Evolutionary conservation across 64 coral and sea anemone genomes (phyloP), one percentile per base, ranked within the genome.

Genomic region (Pachyseris speciosa): DNA sequence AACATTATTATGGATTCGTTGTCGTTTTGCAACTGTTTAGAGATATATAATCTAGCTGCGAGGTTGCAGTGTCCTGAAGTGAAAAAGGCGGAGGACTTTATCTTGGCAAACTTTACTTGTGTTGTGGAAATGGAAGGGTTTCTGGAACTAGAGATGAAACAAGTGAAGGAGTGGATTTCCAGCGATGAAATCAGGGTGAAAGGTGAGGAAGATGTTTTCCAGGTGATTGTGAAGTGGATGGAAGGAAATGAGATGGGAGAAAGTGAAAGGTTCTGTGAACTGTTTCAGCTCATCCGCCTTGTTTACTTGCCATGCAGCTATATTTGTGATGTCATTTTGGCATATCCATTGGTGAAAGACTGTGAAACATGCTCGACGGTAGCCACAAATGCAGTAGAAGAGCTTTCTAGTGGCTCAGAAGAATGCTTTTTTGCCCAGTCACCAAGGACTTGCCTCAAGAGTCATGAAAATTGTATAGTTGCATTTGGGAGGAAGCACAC

Each of bases 401-500:
- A 52, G 76, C 33, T 83, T 4, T 91, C 88, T 28, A n/a, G 58
- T n/a, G 64, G 70, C 38, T 50, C 67, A 37, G 75, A 64, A 25
- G 88, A 80, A 11, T 64, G 70, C 38, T 51, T 65, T 31, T 80
- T 38, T 12, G 76, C 41, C 7, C 31, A 83, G n/a, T 41, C 79
- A 53, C 88, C 88, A 11, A 83, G 88, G 59, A 83, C 37, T 51
- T 91, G 88, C 33, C 37, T 91, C 24, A 65, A 83, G 28, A 80
- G 63, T 50, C 77, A 83, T 51, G 71, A 77, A 52, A 65, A 91
- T 40, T 42, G 55, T 15, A 45, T 91, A 43, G 79, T 91, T 53
- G 81, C 71, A 17, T 80, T 63, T 32, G 88, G 88, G 58, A 59
- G 45, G 77, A 71, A 61, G 64, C 69, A 66, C 69, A 79, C 76